Evolutionary conservation across 2,797 vertebrate genomes (phyloP).

Genomic region (Paedocypris micromegethes): DNA sequence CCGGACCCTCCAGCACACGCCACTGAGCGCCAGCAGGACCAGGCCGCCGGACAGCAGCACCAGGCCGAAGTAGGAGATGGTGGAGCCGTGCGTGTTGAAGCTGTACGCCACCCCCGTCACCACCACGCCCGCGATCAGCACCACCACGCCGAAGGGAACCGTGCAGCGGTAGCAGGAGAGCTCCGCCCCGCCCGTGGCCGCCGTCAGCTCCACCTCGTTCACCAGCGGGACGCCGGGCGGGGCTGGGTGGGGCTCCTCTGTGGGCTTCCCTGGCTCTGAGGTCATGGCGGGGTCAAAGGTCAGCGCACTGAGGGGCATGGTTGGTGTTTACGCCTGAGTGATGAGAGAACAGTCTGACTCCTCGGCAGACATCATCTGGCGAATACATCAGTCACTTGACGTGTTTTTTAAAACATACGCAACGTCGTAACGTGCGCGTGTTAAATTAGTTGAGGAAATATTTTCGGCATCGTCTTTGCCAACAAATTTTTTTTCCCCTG

Average conservation of each 20-base stretch:
- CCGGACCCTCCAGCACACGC: conserved; percentile 83
- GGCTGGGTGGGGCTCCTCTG: conserved; percentile 57
- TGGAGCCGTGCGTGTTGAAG: conserved; percentile 94
- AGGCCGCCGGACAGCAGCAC: conserved; percentile 83
- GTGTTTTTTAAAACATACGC: no score
- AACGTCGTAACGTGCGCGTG: no score
- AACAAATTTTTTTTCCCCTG: no score
- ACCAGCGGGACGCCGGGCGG: conserved; percentile 69
- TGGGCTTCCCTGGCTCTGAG: conserved; percentile 77
- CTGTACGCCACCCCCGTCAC: conserved; percentile 90
- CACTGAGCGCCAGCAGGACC: conserved; percentile 78
- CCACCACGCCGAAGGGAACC: conserved; percentile 87
- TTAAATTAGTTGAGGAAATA: no score
- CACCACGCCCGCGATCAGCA: conserved; percentile 85
- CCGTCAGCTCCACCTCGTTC: conserved; percentile 84
- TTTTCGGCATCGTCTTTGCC: no score
- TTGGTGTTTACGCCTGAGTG: conserved; percentile 3
- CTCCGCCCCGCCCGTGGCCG: conserved; percentile 87
- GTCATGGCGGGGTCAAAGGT: conserved; percentile 69
- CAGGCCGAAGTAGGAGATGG: conserved; percentile 90
- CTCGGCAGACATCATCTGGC: no score
- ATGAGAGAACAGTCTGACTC: conserved; percentile 30
- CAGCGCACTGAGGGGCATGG: conserved; percentile 31
- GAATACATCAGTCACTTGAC: no score
- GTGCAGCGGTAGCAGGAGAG: conserved; percentile 94